Evolutionary conservation across 2,888 invertebrate species (phyloP), one percentile per base, ranked within the genome.

Genomic region (Dioctria linearis): DNA sequence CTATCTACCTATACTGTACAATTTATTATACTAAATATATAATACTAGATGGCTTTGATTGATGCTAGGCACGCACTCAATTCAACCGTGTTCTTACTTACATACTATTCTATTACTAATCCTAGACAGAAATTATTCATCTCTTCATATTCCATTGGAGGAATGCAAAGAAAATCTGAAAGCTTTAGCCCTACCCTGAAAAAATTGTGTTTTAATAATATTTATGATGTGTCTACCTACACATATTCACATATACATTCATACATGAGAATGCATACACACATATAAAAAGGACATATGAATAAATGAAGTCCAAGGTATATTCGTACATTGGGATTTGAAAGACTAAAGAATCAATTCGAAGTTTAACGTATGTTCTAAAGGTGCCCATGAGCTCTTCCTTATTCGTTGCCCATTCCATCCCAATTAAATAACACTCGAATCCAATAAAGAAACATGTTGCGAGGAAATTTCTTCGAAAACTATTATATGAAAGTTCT

Each of bases 121-220:
- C 69, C 39, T 51, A 9, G 25, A 43, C 39, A 69, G 51, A 51
- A 51, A 51, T 51, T 54, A 69, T 51, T 69, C 69, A 69, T 69
- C 49, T 37, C 8, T 3, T 4, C 6, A 1, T 42, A 46, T 46
- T 25, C 43, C 67, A 13, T 25, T 67, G 43, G 11, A 25, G 49
- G 46, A 69, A 51, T 69, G 69, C 49, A 51, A 25, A 69, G 54
- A 37, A 69, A 69, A 69, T 69, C 9, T 51, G 43, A 69, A 69
- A 54, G 43, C 51, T 69, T 37, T 6, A 51, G 11, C 11, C 51
- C 49, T 54, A 49, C 25, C 6, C 61, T 25, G 61, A 61, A 5
- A 37, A 61, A 39, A 25, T 39, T 4, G 25, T 25, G 25, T 25
- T 25, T 25, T 25, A 25, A 25, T 25, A 25, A 25, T 25, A 25